These are phyloP conservation scores for Colistium nudipinnis DNA, from an alignment of 2,113 vertebrate genomes.

Conservation along the genomic window DNA sequence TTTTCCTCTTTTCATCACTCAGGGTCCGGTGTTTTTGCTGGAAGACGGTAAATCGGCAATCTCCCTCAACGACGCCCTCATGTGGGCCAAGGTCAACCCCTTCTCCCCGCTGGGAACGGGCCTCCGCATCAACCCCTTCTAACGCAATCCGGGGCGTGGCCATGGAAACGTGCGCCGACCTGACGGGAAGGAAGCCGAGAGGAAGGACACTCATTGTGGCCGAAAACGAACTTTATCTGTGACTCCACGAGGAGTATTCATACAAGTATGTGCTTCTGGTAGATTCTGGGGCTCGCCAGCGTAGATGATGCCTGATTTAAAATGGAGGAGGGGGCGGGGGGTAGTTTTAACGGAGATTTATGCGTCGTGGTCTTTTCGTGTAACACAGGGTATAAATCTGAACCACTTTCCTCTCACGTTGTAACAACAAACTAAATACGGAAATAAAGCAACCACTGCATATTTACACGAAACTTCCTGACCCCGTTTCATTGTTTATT, in stretches of 20 bases:
- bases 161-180: neutral
- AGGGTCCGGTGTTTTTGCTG: conserved; percentile 95
- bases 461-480: neutral
- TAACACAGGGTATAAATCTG: conserved; percentile 29
- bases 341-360: neutral
- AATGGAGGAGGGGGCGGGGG: neutral
- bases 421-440: conserved; percentile 22
- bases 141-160: conserved; percentile 46
- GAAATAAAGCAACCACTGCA: conserved; percentile 44
- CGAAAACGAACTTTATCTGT: neutral
- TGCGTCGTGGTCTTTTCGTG: neutral
- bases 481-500: neutral
- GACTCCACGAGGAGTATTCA: neutral
- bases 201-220: neutral
- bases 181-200: neutral
- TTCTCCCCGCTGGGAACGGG: conserved; percentile 98
- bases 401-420: conserved; percentile 29
- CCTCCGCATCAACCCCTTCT: conserved; percentile 96
- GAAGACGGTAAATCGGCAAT: conserved; percentile 95
- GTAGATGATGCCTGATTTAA: conserved; percentile 14
- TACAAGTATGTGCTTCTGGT: neutral
- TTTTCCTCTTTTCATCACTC: conserved; percentile 9
- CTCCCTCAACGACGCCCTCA: conserved; percentile 95
- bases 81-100: conserved; percentile 99
- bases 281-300: conserved; percentile 9